These are phyloP conservation scores for Thinocorus orbignyianus DNA, from an alignment of 2,113 vertebrate species.

Conservation along the genomic window DNA sequence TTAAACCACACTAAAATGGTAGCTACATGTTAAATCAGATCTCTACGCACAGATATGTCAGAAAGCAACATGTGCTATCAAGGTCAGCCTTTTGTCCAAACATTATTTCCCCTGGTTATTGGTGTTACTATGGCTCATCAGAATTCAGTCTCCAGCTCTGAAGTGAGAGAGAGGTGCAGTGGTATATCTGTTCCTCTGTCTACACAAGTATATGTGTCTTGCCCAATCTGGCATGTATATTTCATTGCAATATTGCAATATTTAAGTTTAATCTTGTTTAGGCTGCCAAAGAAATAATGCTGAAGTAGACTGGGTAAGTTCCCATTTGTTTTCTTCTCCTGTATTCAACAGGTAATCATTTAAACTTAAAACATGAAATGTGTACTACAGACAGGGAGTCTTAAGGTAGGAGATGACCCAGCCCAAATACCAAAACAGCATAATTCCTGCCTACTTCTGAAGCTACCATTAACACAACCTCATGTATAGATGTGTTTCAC, in stretches of 20 bases:
- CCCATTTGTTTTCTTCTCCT: not conserved
- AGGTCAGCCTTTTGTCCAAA: not conserved
- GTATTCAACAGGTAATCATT: not conserved
- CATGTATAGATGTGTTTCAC: not conserved
- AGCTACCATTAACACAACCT: not conserved
- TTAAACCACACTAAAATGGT: not conserved
- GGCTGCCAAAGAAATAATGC: not conserved
- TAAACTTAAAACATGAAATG: not conserved
- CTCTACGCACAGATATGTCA: not conserved
- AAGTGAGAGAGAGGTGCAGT: not conserved
- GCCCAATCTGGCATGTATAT: not conserved
- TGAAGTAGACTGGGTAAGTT: not conserved
- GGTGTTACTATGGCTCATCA: not conserved
- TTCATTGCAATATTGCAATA: not conserved
- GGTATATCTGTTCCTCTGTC: not conserved
- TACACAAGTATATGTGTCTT: not conserved
- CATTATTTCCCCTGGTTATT: rapidly evolving
- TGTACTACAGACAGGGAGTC: not conserved
- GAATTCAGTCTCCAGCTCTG: not conserved
- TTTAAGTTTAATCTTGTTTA: not conserved
- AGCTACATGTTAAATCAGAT: not conserved
- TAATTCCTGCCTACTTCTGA: not conserved
- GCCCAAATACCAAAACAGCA: not conserved
- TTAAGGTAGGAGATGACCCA: not conserved
- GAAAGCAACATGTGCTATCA: not conserved